Evolutionary conservation across 2,888 invertebrate species (phyloP), one percentile per base, ranked within the genome.

Genomic region (Oasisia sp.): DNA sequence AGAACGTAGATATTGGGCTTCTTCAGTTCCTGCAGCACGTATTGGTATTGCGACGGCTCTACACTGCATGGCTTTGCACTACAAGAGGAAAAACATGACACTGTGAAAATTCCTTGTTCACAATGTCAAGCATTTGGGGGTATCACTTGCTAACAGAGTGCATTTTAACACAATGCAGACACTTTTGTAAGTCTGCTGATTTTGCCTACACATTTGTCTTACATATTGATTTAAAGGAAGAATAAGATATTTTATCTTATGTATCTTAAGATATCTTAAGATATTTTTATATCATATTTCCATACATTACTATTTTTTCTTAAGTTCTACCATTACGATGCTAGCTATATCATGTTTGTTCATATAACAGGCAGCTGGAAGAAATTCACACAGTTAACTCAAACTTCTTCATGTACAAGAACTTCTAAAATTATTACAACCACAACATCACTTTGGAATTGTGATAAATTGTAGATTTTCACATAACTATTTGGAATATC

Each of bases 11-110:
- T 92, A n/a, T 93, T 93, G 7, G 93, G 56, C 50, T 94, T 95
- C n/a, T 93, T 94, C 12, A 92, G 92, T 8, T 94, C 95, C 91
- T 95, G 94, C 0, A 95, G 94, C n/a, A 94, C 93, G 93, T 95
- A 95, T 92, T 94, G 94, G 92, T 94, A 95, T 74, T 90, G 45
- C 32, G 38, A 74, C 5, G 92, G 89, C 38, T 91, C 91, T n/a
- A 56, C 9, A n/a, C 92, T 92, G 74, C 74, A 74, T 32, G 93
- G 74, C 27, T 74, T 74, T n/a, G 19, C 74, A 74, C 74, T 74
- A n/a, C 74, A 74, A 74, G 19, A 74, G n/a, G 7, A 7, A 74
- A 27, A 74, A 27, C 74, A 74, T 74, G 74, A n/a, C 19, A 74
- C 27, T 27, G 74, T 19, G 7, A 27, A n/a, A 56, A 19, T 9